phyloP scores from a whole-genome alignment of 2,797 vertebrate genomes.

The Capromys pilorides region DNA sequence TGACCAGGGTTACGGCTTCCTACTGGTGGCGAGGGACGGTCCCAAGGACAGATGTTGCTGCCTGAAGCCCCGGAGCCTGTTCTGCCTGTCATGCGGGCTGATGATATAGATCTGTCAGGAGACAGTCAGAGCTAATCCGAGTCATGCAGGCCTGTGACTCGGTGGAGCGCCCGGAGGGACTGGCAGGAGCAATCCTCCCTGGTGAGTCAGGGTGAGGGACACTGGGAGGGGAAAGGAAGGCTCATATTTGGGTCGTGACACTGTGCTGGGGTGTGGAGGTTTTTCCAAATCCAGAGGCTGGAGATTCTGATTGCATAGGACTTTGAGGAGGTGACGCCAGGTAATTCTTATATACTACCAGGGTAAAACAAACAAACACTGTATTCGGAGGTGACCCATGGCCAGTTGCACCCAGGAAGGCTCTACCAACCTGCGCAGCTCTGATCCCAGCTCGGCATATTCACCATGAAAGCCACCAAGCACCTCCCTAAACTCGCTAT shows the following conservation, averaged over 20 bases:
- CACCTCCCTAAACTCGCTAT: background rate
- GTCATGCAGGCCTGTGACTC: background rate
- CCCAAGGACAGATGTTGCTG: background rate
- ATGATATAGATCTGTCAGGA: constrained; percentile 33
- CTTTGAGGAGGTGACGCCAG: background rate
- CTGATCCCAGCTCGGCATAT: background rate
- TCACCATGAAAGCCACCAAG: background rate
- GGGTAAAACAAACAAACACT: background rate
- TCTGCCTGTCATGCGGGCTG: constrained; percentile 47
- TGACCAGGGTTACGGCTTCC: background rate
- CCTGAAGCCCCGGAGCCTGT: constrained; percentile 50
- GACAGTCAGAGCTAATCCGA: background rate
- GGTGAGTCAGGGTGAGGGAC: constrained; percentile 27
- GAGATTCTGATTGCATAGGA: background rate
- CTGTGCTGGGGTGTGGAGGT: background rate
- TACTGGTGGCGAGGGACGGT: background rate
- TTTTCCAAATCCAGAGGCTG: background rate
- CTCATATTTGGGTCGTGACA: background rate
- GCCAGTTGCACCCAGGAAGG: background rate
- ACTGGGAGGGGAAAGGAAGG: background rate
- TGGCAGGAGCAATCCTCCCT: background rate
- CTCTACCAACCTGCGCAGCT: rapidly evolving
- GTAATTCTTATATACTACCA: background rate
- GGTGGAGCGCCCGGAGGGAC: background rate
- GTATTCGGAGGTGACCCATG: rapidly evolving